phyloP scores from a whole-genome alignment of 2,888 invertebrate species.

The Clepsis dumicolana region DNA sequence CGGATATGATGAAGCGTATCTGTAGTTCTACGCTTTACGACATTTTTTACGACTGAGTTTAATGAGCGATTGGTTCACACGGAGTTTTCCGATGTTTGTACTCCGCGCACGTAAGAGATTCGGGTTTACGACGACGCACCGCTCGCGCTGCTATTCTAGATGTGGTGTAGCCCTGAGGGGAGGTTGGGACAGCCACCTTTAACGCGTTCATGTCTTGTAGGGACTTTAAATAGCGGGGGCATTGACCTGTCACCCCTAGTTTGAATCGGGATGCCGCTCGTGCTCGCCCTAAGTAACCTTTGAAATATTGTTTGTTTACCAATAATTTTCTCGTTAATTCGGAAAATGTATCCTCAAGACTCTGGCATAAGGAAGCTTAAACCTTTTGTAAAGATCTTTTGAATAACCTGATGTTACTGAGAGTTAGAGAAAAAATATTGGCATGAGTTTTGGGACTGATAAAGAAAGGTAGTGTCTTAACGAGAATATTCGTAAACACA shows the following conservation, averaged over 20 bases:
- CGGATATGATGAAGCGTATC: not conserved
- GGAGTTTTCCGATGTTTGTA: conserved; percentile 17
- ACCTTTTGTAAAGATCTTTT: not conserved
- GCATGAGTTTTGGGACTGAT: not conserved
- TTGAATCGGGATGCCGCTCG: conserved; percentile 61
- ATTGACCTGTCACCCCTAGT: conserved; percentile 77
- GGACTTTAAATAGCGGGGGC: conserved; percentile 64
- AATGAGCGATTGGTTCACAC: conserved; percentile 29
- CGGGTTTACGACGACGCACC: conserved; percentile 16
- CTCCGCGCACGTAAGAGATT: conserved; percentile 22
- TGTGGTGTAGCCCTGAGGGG: conserved; percentile 16
- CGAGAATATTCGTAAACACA: too few species aligned
- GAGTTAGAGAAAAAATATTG: not conserved
- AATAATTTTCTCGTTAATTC: conserved; percentile 37
- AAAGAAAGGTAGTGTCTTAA: too few species aligned
- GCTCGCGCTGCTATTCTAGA: conserved; percentile 13
- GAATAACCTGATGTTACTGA: not conserved
- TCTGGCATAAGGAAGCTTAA: conserved; percentile 6
- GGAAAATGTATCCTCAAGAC: conserved; percentile 31
- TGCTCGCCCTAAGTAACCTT: conserved; percentile 55
- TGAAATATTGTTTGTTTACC: conserved; percentile 52
- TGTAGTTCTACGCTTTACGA: not conserved
- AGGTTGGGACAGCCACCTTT: conserved; percentile 51
- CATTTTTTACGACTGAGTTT: conserved; percentile 28
- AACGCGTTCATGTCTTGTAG: conserved; percentile 64